Conservation (phyloP, 2,113 vertebrate genomes). For the Hippocampus zosterae region DNA sequence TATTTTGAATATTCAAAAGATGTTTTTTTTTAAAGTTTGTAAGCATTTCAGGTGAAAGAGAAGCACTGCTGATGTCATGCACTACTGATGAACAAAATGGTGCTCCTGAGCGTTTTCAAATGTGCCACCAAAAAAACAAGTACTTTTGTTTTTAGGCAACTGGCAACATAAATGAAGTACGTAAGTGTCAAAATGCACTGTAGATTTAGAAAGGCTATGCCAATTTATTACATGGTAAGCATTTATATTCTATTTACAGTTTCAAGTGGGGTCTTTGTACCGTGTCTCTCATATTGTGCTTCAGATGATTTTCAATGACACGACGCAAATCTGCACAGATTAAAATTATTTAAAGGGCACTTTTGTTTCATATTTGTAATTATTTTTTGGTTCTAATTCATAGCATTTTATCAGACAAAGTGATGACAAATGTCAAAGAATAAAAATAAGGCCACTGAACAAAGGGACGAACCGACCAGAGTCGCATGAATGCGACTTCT, state of each 20-base stretch:
- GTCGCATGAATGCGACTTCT: too few species aligned
- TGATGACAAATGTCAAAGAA: too few species aligned
- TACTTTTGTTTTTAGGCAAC: not conserved
- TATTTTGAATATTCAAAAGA: not conserved
- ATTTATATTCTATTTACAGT: conserved; percentile 10
- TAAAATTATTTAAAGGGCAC: not conserved
- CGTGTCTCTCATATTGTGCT: not conserved
- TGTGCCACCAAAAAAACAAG: not conserved
- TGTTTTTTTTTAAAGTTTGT: not conserved
- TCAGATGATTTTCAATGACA: not conserved
- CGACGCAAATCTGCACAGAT: not conserved
- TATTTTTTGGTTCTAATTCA: not conserved
- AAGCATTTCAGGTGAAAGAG: not conserved
- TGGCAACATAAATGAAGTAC: not conserved
- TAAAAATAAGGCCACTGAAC: too few species aligned
- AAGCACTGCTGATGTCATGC: not conserved
- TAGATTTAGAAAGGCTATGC: conserved; percentile 17
- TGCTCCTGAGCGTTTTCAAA: not conserved
- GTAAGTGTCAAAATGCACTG: conserved; percentile 38
- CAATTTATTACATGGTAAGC: conserved; percentile 8
- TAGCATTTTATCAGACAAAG: not conserved
- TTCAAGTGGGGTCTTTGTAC: not conserved
- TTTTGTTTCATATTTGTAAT: not conserved
- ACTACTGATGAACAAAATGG: conserved; percentile 1
- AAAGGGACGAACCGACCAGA: too few species aligned